These are phyloP conservation scores for Chironomus tentans DNA, from an alignment of 2,888 invertebrate genomes.

Conservation along the genomic window DNA sequence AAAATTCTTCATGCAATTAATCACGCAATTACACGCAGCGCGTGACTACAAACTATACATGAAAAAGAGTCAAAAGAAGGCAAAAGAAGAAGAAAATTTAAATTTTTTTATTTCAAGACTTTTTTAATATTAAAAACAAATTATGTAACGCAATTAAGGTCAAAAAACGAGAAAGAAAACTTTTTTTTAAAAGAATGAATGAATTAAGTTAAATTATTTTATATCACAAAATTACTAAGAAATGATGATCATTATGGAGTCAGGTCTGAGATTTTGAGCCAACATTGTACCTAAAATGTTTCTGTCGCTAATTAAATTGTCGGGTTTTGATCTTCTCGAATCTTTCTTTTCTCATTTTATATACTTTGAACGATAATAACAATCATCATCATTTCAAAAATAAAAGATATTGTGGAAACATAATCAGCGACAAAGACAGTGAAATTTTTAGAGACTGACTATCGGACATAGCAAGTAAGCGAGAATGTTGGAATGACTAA, in stretches of 20 bases:
- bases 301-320: conserved; percentile 9
- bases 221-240: conserved; percentile 3
- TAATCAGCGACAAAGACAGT: no score
- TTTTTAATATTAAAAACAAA: neutral
- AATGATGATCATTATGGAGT: conserved; percentile 1
- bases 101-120: no score
- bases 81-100: no score
- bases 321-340: neutral
- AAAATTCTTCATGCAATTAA: neutral
- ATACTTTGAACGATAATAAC: neutral
- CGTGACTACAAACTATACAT: no score
- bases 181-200: no score
- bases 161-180: neutral
- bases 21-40: neutral
- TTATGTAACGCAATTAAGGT: neutral
- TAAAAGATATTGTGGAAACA: no score
- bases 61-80: no score
- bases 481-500: no score
- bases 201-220: neutral
- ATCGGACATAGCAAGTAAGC: no score
- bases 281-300: neutral
- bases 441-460: no score
- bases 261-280: neutral
- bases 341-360: no score
- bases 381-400: neutral